Evolutionary conservation across 2,797 vertebrate genomes (phyloP).

Genomic region (Alauda arvensis): DNA sequence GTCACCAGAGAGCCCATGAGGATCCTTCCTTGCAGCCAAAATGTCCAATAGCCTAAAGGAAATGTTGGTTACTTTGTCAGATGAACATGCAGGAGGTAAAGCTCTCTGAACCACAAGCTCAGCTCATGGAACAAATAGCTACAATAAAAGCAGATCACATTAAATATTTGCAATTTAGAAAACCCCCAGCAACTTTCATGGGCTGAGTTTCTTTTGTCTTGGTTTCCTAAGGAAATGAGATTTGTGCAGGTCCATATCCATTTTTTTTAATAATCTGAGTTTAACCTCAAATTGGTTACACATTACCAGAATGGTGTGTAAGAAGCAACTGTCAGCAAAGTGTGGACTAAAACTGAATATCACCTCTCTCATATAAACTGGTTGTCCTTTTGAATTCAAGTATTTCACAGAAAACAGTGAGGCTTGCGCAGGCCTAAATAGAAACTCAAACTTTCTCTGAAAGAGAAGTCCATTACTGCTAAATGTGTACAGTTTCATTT

Average conservation of each 20-base stretch:
- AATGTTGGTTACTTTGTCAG: not conserved
- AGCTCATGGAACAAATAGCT: accelerated
- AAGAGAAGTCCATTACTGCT: not conserved
- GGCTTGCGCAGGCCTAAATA: not conserved
- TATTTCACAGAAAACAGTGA: not conserved
- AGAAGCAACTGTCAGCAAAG: not conserved
- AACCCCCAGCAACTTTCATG: not conserved
- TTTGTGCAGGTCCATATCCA: not conserved
- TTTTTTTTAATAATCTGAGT: not conserved
- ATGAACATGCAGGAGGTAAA: not conserved
- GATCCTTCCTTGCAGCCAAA: constrained; percentile 76
- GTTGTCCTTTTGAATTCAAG: not conserved
- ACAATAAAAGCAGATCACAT: not conserved
- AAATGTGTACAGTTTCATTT: not conserved
- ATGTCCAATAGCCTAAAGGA: constrained; percentile 70
- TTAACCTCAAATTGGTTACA: not conserved
- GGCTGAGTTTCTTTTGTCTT: not conserved
- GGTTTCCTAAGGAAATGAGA: not conserved
- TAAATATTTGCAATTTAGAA: not conserved
- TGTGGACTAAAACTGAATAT: not conserved
- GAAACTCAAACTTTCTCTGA: not conserved
- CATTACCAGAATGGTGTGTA: not conserved
- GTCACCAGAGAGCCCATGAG: constrained; percentile 68
- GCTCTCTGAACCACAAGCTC: not conserved
- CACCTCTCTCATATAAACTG: not conserved